A percentile compares a stretch with the other conserved stretches of the same genome.
Evolutionary conservation across 1,140 invertebrate species (phyloP).

Genomic region (Drosophila biarmipes): DNA sequence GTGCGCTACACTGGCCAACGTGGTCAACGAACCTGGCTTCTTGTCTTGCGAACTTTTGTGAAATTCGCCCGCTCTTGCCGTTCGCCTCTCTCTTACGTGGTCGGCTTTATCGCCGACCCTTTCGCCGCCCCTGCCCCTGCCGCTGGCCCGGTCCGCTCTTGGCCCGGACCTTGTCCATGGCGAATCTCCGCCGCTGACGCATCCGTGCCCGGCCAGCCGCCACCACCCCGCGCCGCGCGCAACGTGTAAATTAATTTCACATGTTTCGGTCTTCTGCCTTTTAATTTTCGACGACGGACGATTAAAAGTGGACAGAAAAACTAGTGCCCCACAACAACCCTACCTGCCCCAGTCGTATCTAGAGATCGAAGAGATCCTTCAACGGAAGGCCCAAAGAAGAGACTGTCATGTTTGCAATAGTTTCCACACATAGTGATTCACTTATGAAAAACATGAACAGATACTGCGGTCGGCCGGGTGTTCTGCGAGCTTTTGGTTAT

Average conservation of each 20-base stretch:
- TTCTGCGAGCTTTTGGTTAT: neutral
- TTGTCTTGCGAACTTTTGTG: conserved; percentile 72
- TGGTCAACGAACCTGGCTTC: conserved; percentile 71
- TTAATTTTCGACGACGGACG: neutral
- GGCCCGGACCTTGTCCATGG: conserved; percentile 50
- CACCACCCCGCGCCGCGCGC: conserved; percentile 11
- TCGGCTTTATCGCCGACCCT: neutral
- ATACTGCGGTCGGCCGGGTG: neutral
- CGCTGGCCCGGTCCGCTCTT: neutral
- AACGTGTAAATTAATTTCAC: conserved; percentile 82
- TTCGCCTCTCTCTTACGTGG: neutral
- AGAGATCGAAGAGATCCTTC: too few relatives aligned
- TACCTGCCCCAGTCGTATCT: too few relatives aligned
- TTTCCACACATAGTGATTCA: neutral
- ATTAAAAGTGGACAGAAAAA: neutral
- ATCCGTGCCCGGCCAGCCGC: conserved; percentile 21
- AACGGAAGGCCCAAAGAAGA: too few relatives aligned
- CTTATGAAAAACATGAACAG: too few relatives aligned
- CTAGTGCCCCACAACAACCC: too few relatives aligned
- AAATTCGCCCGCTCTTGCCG: conserved; percentile 46
- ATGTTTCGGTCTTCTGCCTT: conserved; percentile 52
- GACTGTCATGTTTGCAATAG: neutral
- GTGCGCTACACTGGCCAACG: conserved; percentile 45
- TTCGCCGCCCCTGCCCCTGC: neutral
- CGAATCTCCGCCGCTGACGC: conserved; percentile 54